phyloP scores from a whole-genome alignment of 1,140 invertebrate genomes.

The Sycophila sp. region DNA sequence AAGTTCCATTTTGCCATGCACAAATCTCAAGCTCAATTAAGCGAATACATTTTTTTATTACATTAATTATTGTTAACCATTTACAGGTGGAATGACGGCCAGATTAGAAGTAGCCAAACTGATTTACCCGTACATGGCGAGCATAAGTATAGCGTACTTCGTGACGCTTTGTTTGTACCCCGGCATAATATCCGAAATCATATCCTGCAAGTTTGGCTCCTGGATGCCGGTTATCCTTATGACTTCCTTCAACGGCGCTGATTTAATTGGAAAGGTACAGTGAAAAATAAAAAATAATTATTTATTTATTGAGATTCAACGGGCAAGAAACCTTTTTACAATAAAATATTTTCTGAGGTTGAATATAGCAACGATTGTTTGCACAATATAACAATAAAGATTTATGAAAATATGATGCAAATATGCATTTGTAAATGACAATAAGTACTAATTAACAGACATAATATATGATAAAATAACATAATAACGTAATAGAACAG shows the following conservation, averaged over 20 bases:
- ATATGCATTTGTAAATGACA: too few relatives aligned
- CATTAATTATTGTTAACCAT: neutral
- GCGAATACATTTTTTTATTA: too few relatives aligned
- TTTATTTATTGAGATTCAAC: too few relatives aligned
- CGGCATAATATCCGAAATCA: constrained; percentile 88
- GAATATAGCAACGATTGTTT: too few relatives aligned
- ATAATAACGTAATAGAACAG: too few relatives aligned
- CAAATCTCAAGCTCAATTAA: neutral
- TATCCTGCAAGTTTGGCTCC: constrained; percentile 80
- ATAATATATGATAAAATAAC: too few relatives aligned
- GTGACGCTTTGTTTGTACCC: constrained; percentile 90
- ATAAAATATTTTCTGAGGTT: too few relatives aligned
- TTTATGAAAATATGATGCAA: neutral
- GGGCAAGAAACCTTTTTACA: too few relatives aligned
- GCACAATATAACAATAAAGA: too few relatives aligned
- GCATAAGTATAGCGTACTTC: constrained; percentile 86
- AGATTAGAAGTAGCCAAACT: constrained; percentile 80
- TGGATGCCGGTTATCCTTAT: constrained; percentile 94
- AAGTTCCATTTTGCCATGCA: constrained; percentile 45
- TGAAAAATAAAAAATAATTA: too few relatives aligned
- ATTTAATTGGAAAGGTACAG: constrained; percentile 84
- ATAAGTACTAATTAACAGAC: too few relatives aligned
- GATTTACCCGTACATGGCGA: constrained; percentile 90
- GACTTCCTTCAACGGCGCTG: constrained; percentile 86
- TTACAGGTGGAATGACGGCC: constrained; percentile 73